A percentile compares a stretch with the other conserved stretches of the same genome.
Evolutionary conservation across 2,113 vertebrate genomes (phyloP).

Genomic region (Gavia stellata): DNA sequence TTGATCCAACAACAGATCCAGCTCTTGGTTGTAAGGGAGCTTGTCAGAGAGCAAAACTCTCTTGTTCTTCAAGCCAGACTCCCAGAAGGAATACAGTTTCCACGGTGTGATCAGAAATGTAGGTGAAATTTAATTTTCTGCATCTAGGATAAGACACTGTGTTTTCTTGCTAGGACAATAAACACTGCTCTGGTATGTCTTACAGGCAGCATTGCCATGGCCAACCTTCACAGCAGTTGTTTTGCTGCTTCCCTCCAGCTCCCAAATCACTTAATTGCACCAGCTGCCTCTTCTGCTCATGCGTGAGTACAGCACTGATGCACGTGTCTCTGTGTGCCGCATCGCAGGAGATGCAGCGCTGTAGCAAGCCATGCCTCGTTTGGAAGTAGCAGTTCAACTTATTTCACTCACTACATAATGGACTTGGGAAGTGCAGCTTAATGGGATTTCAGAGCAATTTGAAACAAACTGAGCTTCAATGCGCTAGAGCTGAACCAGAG

Average conservation of each 20-base stretch:
- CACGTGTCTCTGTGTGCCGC: accelerated
- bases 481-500: background rate
- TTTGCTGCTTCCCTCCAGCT: background rate
- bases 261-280: background rate
- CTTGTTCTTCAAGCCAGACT: background rate
- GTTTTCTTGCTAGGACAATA: background rate
- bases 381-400: accelerated
- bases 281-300: background rate
- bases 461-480: background rate
- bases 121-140: background rate
- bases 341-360: accelerated
- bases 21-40: background rate
- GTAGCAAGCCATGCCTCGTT: accelerated
- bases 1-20: no score
- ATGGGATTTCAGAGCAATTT: background rate
- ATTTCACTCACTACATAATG: accelerated
- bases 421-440: background rate
- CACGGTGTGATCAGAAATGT: accelerated
- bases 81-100: background rate
- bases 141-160: background rate
- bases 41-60: background rate
- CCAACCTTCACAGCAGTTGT: background rate
- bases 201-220: background rate
- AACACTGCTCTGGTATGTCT: accelerated
- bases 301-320: accelerated